Conservation (phyloP, 2,888 invertebrate species). For the Stenurella melanura region DNA sequence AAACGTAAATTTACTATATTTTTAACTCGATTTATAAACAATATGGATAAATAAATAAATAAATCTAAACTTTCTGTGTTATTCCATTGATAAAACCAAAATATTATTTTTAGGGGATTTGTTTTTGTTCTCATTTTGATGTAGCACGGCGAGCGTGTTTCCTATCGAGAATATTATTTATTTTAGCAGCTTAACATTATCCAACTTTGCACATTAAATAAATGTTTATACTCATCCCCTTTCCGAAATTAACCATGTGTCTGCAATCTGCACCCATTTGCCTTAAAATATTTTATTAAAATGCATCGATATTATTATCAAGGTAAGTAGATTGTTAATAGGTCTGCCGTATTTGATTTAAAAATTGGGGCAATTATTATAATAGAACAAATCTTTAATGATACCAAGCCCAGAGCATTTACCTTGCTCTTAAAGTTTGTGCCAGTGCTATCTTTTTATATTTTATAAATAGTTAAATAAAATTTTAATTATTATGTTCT, state of each 20-base stretch:
- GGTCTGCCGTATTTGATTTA: too few species aligned
- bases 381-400: too few species aligned
- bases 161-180: conserved; percentile 1
- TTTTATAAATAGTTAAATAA: too few species aligned
- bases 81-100: conserved; percentile 1
- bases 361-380: too few species aligned
- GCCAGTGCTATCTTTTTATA: too few species aligned
- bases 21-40: neutral
- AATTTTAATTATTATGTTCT: too few species aligned
- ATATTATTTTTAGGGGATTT: conserved; percentile 4
- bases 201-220: conserved; percentile 18
- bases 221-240: conserved; percentile 15
- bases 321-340: neutral
- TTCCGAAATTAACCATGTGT: conserved; percentile 16
- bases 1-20: too few species aligned
- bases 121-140: neutral
- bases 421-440: too few species aligned
- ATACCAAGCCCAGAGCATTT: too few species aligned
- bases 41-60: neutral
- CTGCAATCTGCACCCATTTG: neutral
- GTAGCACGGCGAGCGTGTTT: neutral
- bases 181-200: neutral
- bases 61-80: neutral
- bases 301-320: neutral
- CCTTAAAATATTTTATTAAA: neutral